Percentiles rank a stretch among this genome's conserved stretches.
phyloP scores from a whole-genome alignment of 1,140 invertebrate genomes.

The Panagrolaimus sp. region DNA sequence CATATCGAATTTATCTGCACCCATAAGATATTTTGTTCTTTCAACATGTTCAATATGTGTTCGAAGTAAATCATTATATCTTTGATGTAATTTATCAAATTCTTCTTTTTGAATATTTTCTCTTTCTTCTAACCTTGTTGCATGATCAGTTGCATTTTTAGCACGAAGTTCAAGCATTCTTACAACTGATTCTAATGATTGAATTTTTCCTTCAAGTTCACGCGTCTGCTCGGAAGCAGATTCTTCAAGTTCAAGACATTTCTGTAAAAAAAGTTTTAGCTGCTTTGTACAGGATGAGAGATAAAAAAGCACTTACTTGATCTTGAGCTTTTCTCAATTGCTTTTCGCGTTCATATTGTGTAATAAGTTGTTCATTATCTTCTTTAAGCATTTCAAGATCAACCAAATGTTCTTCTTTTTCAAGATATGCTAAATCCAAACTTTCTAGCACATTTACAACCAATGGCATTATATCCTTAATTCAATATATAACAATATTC shows the following conservation, averaged over 20 bases:
- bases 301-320: slow-evolving; percentile 67
- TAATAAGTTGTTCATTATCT: slow-evolving; percentile 96
- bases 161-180: slow-evolving; percentile 95
- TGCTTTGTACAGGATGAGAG: too few species aligned
- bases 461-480: slow-evolving; percentile 78
- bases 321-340: slow-evolving; percentile 85
- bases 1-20: slow-evolving; percentile 56
- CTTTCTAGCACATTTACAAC: slow-evolving; percentile 95
- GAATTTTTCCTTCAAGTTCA: slow-evolving; percentile 78
- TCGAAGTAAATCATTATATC: slow-evolving; percentile 81
- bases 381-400: slow-evolving; percentile 91
- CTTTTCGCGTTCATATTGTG: slow-evolving; percentile 97
- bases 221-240: slow-evolving; percentile 86
- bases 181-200: slow-evolving; percentile 90
- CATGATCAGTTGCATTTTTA: slow-evolving; percentile 94
- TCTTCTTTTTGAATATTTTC: slow-evolving; percentile 74
- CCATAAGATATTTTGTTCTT: slow-evolving; percentile 78
- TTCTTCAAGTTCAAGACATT: slow-evolving; percentile 89
- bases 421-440: slow-evolving; percentile 86
- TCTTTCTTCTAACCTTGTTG: slow-evolving; percentile 73
- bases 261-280: slow-evolving; percentile 63
- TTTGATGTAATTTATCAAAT: slow-evolving; percentile 73
- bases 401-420: slow-evolving; percentile 88
- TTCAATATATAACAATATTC: not conserved
- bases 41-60: slow-evolving; percentile 99